Percentiles rank a stretch among this genome's conserved stretches.
These are phyloP conservation scores for Nettapus auritus DNA, from an alignment of 2,113 vertebrate genomes.

Conservation along the genomic window DNA sequence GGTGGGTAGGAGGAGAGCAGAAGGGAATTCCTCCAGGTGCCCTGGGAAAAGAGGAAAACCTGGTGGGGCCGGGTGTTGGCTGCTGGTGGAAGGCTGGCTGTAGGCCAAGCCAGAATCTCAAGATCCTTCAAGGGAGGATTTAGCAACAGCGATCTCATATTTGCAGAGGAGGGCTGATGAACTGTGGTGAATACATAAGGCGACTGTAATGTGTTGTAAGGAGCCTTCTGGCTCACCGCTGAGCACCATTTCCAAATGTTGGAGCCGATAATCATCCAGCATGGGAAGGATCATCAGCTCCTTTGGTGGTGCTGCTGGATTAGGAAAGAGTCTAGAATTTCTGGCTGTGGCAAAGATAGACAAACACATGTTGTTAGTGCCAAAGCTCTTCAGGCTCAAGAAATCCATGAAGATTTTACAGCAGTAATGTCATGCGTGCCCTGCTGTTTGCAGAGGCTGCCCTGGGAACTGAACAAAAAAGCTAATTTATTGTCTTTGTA, in stretches of 20 bases:
- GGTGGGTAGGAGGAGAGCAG: neutral
- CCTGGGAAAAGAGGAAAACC: neutral
- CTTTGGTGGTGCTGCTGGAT: neutral
- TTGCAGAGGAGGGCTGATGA: neutral
- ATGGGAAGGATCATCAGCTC: neutral
- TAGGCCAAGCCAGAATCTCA: neutral
- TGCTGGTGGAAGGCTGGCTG: neutral
- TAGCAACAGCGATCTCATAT: neutral
- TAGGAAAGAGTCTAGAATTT: neutral
- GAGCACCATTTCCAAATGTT: accelerated
- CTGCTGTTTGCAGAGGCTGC: neutral
- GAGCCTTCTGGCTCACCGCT: neutral
- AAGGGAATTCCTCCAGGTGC: neutral
- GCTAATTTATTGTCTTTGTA: slow-evolving; percentile 29
- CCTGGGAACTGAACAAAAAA: slow-evolving; percentile 18
- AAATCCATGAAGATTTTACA: neutral
- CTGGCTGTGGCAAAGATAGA: neutral
- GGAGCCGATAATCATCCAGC: neutral
- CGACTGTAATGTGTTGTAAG: neutral
- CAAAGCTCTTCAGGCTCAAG: neutral
- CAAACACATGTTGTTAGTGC: neutral
- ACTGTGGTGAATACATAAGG: neutral
- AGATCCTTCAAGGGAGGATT: neutral
- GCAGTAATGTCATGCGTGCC: slow-evolving; percentile 31
- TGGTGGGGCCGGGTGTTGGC: neutral